Evolutionary conservation across 2,888 invertebrate species (phyloP), one percentile per base, ranked within the genome.

Genomic region (Eupithecia dodoneata): DNA sequence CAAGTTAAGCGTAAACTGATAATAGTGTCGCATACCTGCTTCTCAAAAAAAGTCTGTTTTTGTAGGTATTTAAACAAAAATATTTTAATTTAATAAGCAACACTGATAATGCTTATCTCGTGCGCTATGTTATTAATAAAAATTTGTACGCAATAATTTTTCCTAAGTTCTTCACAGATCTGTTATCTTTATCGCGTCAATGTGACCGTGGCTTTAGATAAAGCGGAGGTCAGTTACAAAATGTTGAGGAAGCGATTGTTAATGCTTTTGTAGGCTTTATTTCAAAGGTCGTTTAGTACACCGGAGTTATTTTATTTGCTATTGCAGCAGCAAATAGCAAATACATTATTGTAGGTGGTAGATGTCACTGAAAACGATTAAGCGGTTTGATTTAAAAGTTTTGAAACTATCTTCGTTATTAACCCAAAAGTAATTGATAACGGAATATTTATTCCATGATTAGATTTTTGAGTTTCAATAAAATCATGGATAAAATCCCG

Each of bases 181-280:
- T 18, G 18, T 70, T 70, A 70, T 70, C 70, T 45, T 82, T 70
- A 70, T 49, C 47, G 30, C 10, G 66, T 42, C 44, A 71, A 73
- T 76, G 77, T 76, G 72, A 75, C 77, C 76, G 69, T 75, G 76
- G 76, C 71, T 76, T 76, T 70, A 76, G 89, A 90, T 91, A 91
- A 89, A 79, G 69, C 82, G 82, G 84, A 90, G 90, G 89, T 90
- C 90, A 88, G 83, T 84, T 81, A 83, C 84, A 80, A 85, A 87
- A 87, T 85, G 86, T 83, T 65, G 80, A 89, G 91, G 91, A 92
- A 92, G 88, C 83, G 76, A 84, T 81, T 84, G 80, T 63, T 72
- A 77, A 73, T 71, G 67, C 63, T 72, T 79, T 74, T 76, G 74
- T 70, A 79, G 74, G 74, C 59, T 79, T 76, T 70, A 47, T 67